Evolutionary conservation across 2,797 vertebrate genomes (phyloP).

Genomic region (Xiphophorus birchmanni): DNA sequence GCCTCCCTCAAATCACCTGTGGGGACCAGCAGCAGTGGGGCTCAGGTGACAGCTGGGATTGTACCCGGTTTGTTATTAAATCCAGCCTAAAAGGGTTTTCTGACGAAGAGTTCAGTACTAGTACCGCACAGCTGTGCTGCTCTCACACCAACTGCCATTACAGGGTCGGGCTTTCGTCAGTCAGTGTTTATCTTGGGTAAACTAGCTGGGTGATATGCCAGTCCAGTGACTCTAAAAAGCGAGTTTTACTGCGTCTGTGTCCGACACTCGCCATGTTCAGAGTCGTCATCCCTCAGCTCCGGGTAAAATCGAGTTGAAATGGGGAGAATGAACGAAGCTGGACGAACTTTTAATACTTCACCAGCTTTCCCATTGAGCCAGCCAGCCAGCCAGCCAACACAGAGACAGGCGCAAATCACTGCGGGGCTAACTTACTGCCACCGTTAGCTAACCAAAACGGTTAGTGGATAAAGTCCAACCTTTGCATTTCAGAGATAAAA

Average conservation of each 20-base stretch:
- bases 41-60: slow-evolving; percentile 45
- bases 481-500: slow-evolving; percentile 24
- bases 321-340: slow-evolving; percentile 17
- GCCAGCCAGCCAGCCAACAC: slow-evolving; percentile 25
- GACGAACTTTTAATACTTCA: slow-evolving; percentile 53
- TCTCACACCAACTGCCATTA: slow-evolving; percentile 41
- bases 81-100: slow-evolving; percentile 22
- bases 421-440: slow-evolving; percentile 57
- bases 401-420: slow-evolving; percentile 50
- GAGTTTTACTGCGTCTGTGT: slow-evolving; percentile 38
- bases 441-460: slow-evolving; percentile 57
- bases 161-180: slow-evolving; percentile 2
- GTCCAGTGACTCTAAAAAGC: slow-evolving; percentile 41
- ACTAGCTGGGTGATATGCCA: slow-evolving; percentile 52
- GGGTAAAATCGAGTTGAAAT: slow-evolving; percentile 17
- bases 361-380: slow-evolving; percentile 19
- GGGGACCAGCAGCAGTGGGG: slow-evolving; percentile 29
- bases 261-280: slow-evolving; percentile 61
- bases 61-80: slow-evolving; percentile 30
- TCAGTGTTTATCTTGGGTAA: slow-evolving; percentile 74
- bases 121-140: slow-evolving; percentile 25
- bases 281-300: slow-evolving; percentile 29
- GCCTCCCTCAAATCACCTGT: slow-evolving; percentile 40
- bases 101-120: slow-evolving; percentile 38
- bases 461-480: slow-evolving; percentile 60